Conservation (phyloP, 2,113 vertebrate species). For the Uria lomvia region DNA sequence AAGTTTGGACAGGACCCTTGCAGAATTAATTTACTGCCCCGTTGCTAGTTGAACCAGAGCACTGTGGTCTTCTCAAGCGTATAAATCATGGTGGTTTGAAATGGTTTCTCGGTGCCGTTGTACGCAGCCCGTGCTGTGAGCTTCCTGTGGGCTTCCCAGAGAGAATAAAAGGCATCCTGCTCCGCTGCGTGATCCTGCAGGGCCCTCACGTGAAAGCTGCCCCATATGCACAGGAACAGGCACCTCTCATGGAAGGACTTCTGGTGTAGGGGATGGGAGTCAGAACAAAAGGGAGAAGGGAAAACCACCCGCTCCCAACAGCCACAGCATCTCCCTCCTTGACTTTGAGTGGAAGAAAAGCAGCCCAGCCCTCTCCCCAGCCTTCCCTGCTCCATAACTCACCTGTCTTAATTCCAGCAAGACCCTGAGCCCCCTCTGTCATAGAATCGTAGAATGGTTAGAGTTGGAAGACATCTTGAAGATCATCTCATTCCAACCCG, state of each 20-base stretch:
- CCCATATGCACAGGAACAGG: not conserved
- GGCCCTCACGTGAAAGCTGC: not conserved
- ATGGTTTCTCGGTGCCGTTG: not conserved
- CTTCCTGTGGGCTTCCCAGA: not conserved
- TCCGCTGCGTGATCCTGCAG: not conserved
- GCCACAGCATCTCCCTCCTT: not conserved
- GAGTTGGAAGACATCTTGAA: not conserved
- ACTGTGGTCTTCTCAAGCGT: not conserved
- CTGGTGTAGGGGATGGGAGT: not conserved
- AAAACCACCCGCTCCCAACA: not conserved
- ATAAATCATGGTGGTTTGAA: slow-evolving; percentile 41
- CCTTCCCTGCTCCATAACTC: not conserved
- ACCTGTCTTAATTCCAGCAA: not conserved
- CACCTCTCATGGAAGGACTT: not conserved
- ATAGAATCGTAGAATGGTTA: not conserved
- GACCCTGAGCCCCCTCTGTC: not conserved
- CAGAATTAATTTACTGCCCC: slow-evolving; percentile 64
- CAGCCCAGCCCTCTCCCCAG: not conserved
- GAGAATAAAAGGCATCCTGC: not conserved
- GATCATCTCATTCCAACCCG: not conserved
- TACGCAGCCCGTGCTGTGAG: not conserved
- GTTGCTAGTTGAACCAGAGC: slow-evolving; percentile 9
- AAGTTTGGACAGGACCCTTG: slow-evolving; percentile 65
- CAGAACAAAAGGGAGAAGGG: not conserved
- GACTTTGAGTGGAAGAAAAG: not conserved